phyloP scores from a whole-genome alignment of 2,797 vertebrate species.

The Pogoniulus pusillus region DNA sequence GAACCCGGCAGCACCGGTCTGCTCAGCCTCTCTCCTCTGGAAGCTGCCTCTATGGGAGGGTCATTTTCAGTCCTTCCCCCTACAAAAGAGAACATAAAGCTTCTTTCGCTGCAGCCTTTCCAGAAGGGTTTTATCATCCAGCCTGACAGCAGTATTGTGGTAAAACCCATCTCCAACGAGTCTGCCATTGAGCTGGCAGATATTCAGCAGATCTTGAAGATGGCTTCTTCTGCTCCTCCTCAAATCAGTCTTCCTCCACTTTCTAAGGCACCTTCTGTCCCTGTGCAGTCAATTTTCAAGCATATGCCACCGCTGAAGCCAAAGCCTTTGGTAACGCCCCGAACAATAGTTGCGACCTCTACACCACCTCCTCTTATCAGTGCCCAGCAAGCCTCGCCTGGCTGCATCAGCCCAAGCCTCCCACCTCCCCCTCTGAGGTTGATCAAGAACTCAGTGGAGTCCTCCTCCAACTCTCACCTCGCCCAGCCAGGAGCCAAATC shows the following conservation, averaged over 20 bases:
- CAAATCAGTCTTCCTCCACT: conserved; percentile 87
- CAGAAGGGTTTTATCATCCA: conserved; percentile 91
- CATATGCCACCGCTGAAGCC: conserved; percentile 92
- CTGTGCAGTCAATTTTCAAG: conserved; percentile 83
- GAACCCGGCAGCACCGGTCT: conserved; percentile 79
- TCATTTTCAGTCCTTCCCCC: conserved; percentile 79
- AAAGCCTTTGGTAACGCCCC: conserved; percentile 90
- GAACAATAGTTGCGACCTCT: conserved; percentile 87
- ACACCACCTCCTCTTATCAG: conserved; percentile 90
- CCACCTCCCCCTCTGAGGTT: conserved; percentile 84
- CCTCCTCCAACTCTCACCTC: conserved; percentile 67
- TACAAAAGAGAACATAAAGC: conserved; percentile 83
- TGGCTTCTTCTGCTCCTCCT: conserved; percentile 86
- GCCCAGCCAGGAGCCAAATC: conserved; percentile 69
- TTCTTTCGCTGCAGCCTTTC: conserved; percentile 91
- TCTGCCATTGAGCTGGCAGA: conserved; percentile 88
- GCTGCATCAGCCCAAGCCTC: conserved; percentile 91
- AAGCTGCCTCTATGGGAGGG: conserved; percentile 77
- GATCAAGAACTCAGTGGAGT: conserved; percentile 80
- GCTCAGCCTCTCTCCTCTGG: conserved; percentile 85
- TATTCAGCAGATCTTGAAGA: conserved; percentile 96
- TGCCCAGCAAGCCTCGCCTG: conserved; percentile 91
- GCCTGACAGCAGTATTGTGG: conserved; percentile 87
- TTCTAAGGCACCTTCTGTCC: conserved; percentile 80
- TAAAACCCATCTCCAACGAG: conserved; percentile 86